Evolutionary conservation across 2,888 invertebrate species (phyloP).

Genomic region (Craniophora ligustri): DNA sequence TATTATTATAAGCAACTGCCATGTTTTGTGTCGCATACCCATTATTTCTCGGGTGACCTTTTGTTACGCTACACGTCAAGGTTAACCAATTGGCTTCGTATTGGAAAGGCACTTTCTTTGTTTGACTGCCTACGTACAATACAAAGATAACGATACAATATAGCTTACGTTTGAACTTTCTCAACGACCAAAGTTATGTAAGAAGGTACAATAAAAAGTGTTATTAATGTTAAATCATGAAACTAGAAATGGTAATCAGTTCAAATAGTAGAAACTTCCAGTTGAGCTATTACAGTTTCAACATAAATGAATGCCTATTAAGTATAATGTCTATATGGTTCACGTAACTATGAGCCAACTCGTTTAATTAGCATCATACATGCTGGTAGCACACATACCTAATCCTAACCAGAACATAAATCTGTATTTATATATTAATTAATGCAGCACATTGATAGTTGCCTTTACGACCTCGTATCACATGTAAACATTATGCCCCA

Average conservation of each 20-base stretch:
- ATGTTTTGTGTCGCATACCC: conserved; percentile 23
- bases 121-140: conserved; percentile 2
- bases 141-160: conserved; percentile 4
- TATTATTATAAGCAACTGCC: conserved; percentile 31
- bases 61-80: conserved; percentile 30
- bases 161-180: conserved; percentile 3
- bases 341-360: conserved; percentile 27
- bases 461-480: conserved; percentile 73
- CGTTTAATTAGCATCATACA: conserved; percentile 37
- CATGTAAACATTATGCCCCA: conserved; percentile 79
- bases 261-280: conserved; percentile 24
- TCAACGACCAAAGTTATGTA: neutral
- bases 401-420: conserved; percentile 55
- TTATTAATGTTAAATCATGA: conserved; percentile 5
- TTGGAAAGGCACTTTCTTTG: conserved; percentile 26
- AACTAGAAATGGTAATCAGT: conserved; percentile 34
- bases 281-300: conserved; percentile 39
- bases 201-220: conserved; percentile 27
- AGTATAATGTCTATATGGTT: conserved; percentile 23
- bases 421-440: conserved; percentile 69
- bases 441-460: conserved; percentile 55
- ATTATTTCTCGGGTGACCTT: conserved; percentile 38
- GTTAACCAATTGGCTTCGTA: conserved; percentile 33
- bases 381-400: conserved; percentile 40
- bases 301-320: conserved; percentile 43